Conservation (phyloP, 2,797 vertebrate species). For the Lepus townsendii region DNA sequence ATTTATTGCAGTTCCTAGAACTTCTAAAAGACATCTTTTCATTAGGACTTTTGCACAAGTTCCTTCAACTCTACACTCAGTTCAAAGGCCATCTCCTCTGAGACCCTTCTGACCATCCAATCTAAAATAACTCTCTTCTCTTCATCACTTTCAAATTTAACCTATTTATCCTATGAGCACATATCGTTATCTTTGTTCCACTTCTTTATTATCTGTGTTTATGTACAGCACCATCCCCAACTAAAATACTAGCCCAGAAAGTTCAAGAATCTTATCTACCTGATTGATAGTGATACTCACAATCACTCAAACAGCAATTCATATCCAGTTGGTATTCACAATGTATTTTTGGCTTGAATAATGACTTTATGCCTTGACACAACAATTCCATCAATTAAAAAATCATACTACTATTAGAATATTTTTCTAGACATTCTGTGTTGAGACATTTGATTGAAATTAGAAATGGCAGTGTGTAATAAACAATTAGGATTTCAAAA, state of each 20-base stretch:
- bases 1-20: neutral
- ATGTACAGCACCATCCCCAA: neutral
- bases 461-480: constrained; percentile 3
- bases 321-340: neutral
- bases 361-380: neutral
- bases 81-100: neutral
- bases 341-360: neutral
- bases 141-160: constrained; percentile 16
- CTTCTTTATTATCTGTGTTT: constrained; percentile 6
- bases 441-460: constrained; percentile 12
- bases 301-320: neutral
- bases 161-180: neutral
- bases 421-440: neutral
- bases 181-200: neutral
- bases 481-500: neutral
- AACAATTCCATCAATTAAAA: neutral
- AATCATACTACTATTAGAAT: neutral
- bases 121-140: neutral
- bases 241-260: neutral
- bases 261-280: neutral
- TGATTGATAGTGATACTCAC: neutral
- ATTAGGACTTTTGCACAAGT: neutral
- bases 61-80: neutral
- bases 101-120: neutral
- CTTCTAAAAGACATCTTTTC: neutral